Base-by-base conservation (phyloP, 1,140 invertebrate genomes). In the Drosophila kanapiae region DNA sequence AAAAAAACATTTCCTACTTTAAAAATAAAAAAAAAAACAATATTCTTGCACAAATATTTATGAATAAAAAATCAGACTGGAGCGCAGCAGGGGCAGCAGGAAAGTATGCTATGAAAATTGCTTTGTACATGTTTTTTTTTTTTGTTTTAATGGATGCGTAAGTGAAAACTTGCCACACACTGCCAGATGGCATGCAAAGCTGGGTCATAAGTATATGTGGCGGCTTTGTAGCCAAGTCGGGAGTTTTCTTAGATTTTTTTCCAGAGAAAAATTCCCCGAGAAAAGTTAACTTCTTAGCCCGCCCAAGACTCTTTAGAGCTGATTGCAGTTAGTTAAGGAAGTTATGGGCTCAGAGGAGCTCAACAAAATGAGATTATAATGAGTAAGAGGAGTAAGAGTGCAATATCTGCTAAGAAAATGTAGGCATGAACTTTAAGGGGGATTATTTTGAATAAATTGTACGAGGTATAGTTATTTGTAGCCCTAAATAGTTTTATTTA, bases 31-130 rank as follows among this genome's bases (percentile, higher is more conserved):
- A 38, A 53, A 7, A 51, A 33, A 53, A 53, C 67, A 62, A 48
- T 63, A 62, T 49, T 35, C n/a, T 56, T 77, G 47, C 63, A 60
- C 61, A 71, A 82, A 82, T 77, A 82, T 64, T 62, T 53, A 56
- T 82, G 75, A 68, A 78, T 47, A 78, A 70, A 78, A 78, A 69
- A 70, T 60, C 4, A 35, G 18, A 7, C 18, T 33, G 54, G 18
- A 27, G 53, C 27, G 40, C 16, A 59, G 43, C 37, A 48, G 47
- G 7, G 37, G 16, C 58, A 65, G 57, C 65, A 48, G 43, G 29
- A 81, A 74, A 67, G 82, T 74, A 70, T 70, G 68, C 60, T 78
- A 85, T 85, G 75, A 65, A 85, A 85, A 85, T 57, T 72, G 78
- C 78, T 80, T 72, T 81, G 61, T 67, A 70, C 72, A 59, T 62